Percentiles rank a stretch among this genome's conserved stretches.
phyloP scores from a whole-genome alignment of 2,113 vertebrate genomes.

The Rhinolophus sinicus region DNA sequence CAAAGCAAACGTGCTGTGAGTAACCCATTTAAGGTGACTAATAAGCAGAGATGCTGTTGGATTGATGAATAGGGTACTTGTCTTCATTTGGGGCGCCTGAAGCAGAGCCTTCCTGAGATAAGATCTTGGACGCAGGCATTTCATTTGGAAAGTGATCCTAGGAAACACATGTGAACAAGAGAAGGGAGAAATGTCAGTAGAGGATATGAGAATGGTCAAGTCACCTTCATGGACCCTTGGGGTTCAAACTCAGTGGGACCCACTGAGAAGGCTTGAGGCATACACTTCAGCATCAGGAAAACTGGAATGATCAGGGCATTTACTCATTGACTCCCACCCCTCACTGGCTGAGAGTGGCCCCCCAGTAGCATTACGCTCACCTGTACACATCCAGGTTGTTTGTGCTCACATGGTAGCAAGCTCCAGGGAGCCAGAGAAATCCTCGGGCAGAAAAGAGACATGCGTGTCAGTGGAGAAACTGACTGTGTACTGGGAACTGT shows the following conservation, averaged over 20 bases:
- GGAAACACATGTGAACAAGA: background rate
- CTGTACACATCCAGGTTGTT: no score
- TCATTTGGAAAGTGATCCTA: background rate
- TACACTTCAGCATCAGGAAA: background rate
- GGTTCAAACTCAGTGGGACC: no score
- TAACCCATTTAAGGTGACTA: background rate
- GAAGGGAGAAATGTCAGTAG: background rate
- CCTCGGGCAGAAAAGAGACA: background rate
- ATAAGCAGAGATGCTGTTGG: background rate
- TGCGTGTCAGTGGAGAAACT: fast-evolving
- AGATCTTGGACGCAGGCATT: no score
- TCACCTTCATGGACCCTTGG: background rate
- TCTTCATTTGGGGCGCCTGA: background rate
- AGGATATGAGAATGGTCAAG: background rate
- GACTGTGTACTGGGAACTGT: background rate
- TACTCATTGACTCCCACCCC: background rate
- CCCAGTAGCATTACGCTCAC: no score
- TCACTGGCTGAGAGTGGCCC: background rate
- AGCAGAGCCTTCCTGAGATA: background rate
- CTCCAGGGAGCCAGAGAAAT: background rate
- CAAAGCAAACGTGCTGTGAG: background rate
- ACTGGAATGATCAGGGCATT: fast-evolving
- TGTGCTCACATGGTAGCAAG: background rate
- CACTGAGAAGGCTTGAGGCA: background rate
- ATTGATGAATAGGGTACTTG: background rate